Conservation (phyloP, 2,888 invertebrate species). For the Heterodera filipjevi region DNA sequence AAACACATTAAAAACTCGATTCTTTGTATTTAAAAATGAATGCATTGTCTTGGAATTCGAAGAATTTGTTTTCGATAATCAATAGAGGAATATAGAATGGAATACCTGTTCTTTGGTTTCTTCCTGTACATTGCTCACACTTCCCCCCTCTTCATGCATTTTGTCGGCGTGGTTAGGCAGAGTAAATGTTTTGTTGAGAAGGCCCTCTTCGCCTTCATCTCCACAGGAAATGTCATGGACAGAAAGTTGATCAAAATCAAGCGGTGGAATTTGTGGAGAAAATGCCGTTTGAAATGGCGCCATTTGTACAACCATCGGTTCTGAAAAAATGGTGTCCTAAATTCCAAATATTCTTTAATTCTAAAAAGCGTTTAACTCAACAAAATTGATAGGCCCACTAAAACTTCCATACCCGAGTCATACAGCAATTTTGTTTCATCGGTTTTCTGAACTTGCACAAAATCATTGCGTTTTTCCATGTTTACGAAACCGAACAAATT, state of each 20-base stretch:
- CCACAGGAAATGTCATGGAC: background rate
- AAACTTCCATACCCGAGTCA: no score
- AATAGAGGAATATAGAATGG: no score
- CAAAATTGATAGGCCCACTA: no score
- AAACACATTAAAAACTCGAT: no score
- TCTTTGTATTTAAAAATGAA: no score
- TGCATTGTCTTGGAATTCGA: no score
- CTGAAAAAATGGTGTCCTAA: background rate
- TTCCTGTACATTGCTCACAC: background rate
- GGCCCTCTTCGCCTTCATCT: background rate
- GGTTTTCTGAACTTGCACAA: background rate
- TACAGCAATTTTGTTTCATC: no score
- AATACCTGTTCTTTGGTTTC: no score
- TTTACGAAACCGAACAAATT: background rate
- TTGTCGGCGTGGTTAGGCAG: background rate
- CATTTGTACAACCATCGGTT: background rate
- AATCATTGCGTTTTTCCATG: background rate
- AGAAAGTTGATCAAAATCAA: slow-evolving; percentile 20
- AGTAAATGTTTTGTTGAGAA: background rate
- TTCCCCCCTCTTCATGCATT: background rate
- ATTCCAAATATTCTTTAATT: no score
- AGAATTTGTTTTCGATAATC: no score
- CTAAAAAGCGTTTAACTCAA: background rate
- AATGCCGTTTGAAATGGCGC: background rate
- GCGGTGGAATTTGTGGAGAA: slow-evolving; percentile 19